These are phyloP conservation scores for Mormyrus lacerda DNA, from an alignment of 2,113 vertebrate genomes.

Conservation along the genomic window DNA sequence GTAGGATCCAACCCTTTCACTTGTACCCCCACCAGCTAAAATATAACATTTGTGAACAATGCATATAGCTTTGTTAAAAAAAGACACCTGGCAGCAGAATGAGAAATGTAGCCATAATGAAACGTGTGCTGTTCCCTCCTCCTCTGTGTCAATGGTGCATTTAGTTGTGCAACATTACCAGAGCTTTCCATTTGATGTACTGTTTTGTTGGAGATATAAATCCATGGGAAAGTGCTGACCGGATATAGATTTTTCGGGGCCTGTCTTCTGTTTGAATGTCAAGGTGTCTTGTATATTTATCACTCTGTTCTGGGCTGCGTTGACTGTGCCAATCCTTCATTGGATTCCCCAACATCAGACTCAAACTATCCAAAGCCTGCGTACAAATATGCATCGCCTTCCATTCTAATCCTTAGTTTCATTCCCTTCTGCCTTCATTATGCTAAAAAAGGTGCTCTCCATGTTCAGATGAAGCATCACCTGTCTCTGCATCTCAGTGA, in stretches of 20 bases:
- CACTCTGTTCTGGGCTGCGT: neutral
- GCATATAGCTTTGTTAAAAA: neutral
- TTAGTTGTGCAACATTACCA: conserved; percentile 4
- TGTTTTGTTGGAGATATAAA: conserved; percentile 1
- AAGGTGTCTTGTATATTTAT: neutral
- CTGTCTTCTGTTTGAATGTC: neutral
- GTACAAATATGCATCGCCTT: neutral
- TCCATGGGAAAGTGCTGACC: conserved; percentile 4
- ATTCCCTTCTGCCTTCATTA: conserved; percentile 4
- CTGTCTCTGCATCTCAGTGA: neutral
- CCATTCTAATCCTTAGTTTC: neutral
- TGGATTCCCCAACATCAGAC: neutral
- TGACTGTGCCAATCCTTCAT: neutral
- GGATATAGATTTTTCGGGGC: neutral
- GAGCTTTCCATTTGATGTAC: neutral
- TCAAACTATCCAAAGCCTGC: neutral
- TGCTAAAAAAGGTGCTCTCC: neutral
- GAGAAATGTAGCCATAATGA: neutral
- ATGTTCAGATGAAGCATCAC: neutral
- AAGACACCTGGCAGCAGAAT: neutral
- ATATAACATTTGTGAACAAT: neutral
- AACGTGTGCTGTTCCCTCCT: too few relatives aligned
- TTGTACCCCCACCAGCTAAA: neutral
- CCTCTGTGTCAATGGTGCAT: neutral
- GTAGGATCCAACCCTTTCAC: neutral